Evolutionary conservation across 2,113 vertebrate species (phyloP), one percentile per base, ranked within the genome.

Genomic region (Eolophus roseicapilla): DNA sequence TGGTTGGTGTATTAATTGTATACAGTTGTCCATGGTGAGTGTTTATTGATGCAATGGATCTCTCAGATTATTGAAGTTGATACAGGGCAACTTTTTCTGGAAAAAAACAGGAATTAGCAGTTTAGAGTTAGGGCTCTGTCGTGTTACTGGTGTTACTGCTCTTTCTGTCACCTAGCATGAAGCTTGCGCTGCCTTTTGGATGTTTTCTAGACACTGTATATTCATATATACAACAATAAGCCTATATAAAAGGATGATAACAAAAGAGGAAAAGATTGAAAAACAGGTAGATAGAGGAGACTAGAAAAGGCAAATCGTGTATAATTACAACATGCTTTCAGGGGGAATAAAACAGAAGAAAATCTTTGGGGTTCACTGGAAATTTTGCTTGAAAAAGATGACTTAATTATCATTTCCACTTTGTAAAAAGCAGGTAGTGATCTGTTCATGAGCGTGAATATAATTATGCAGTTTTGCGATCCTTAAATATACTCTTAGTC

Each of bases 1-100:
- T 92, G 52, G 49, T 17, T 84, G 65, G 52, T 84, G 57, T 90
- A 92, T 90, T 95, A 96, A 82, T 95, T 94, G n/a, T 50, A 23
- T 90, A 20, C 67, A 79, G 85, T 82, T 94, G 85, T 86, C 57
- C 68, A 60, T 17, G 35, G 68, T 77, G 59, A 69, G 35, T 5
- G 2, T 88, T 96, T 93, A 73, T 64, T 92, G 68, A 77, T 60
- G 46, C 53, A 77, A 70, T 83, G 70, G 27, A 44, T 88, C 47
- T 77, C 73, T 95, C 60, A 28, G 7, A 1, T 77, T 87, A 64
- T 53, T 88, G 25, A 88, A 82, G 29, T 69, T 79, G 79, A 71
- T 88, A 49, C 8, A 39, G 25, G 18, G 37, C 44, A 59, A 33
- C 35, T 93, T 90, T 91, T 91, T 33, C 44, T 57, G 67, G 65